phyloP scores from a whole-genome alignment of 2,113 vertebrate species.

The Sialia sialis region DNA sequence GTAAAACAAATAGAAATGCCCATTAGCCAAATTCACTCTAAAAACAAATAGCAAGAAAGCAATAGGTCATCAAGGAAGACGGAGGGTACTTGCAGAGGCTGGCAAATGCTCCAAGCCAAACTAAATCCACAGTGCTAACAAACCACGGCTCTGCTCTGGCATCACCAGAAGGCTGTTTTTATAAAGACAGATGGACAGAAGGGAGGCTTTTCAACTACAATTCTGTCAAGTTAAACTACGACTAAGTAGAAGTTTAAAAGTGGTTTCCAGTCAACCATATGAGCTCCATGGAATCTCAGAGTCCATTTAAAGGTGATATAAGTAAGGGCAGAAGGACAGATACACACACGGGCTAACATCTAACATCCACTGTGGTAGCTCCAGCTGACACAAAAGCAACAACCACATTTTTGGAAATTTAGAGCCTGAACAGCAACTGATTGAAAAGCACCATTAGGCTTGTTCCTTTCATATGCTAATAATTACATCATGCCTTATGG shows the following conservation, averaged over 20 bases:
- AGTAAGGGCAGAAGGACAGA: background rate
- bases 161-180: background rate
- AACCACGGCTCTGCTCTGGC: background rate
- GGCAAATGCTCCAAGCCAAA: background rate
- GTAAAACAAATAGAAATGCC: background rate
- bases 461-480: background rate
- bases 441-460: background rate
- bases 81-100: background rate
- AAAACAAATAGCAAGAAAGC: background rate
- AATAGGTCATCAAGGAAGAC: background rate
- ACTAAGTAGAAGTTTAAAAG: background rate
- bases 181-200: background rate
- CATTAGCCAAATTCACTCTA: background rate
- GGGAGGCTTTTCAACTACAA: background rate
- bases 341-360: rapidly evolving
- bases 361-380: background rate
- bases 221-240: background rate
- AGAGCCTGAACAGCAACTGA: background rate
- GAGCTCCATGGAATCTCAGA: background rate
- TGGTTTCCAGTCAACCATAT: background rate
- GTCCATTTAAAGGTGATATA: background rate
- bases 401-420: background rate
- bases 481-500: background rate
- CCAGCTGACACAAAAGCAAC: background rate
- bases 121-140: background rate